Conservation (phyloP, 2,888 invertebrate species). For the Anorthoa munda region DNA sequence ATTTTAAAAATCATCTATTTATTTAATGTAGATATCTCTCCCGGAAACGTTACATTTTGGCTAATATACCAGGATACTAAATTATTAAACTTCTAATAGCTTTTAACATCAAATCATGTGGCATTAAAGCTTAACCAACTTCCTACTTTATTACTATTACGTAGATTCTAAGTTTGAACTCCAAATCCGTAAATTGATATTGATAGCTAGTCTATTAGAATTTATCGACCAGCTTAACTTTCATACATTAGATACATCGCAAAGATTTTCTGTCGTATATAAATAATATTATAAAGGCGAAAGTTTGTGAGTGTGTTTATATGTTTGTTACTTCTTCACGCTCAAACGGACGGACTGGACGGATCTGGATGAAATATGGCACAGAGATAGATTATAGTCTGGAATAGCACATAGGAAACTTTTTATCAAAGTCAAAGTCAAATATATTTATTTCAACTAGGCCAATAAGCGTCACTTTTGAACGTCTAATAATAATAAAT, state of each 20-base stretch:
- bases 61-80: constrained; percentile 17
- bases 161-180: constrained; percentile 43
- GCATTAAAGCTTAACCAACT: constrained; percentile 33
- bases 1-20: no score
- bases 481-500: no score
- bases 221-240: constrained; percentile 20
- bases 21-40: background rate
- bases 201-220: constrained; percentile 36
- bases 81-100: constrained; percentile 40
- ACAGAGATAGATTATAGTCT: no score
- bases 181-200: constrained; percentile 47
- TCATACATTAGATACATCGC: constrained; percentile 6
- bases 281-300: no score
- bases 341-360: no score
- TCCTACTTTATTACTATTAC: constrained; percentile 38
- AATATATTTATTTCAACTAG: no score
- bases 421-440: no score
- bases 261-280: background rate
- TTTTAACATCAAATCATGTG: constrained; percentile 41
- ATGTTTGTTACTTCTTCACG: no score
- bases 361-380: no score
- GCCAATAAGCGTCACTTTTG: no score
- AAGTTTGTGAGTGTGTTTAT: no score
- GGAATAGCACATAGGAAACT: no score
- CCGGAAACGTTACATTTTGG: background rate